phyloP scores from a whole-genome alignment of 2,113 vertebrate species.

The Gambusia holbrooki region DNA sequence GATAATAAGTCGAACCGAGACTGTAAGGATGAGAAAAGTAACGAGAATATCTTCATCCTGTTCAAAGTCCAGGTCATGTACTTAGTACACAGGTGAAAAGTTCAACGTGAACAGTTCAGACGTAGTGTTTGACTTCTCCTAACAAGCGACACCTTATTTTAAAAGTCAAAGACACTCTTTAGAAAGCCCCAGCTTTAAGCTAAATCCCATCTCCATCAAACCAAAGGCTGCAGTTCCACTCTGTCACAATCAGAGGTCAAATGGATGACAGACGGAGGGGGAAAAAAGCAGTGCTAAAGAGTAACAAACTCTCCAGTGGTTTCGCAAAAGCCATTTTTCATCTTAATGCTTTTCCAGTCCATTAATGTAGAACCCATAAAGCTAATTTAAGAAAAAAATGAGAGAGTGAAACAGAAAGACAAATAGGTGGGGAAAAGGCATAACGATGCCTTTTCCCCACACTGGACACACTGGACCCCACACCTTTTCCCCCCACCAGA shows the following conservation, averaged over 20 bases:
- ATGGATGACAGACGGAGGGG: background rate
- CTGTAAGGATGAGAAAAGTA: background rate
- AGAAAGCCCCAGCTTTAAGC: background rate
- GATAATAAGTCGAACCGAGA: background rate
- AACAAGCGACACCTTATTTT: background rate
- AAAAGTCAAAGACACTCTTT: background rate
- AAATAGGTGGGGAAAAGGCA: constrained; percentile 5
- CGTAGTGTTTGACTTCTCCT: background rate
- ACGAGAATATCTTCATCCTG: background rate
- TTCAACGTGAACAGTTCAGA: background rate
- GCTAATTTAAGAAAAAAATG: constrained; percentile 17
- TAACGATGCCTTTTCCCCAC: background rate
- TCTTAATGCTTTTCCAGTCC: constrained; percentile 20
- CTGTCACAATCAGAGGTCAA: background rate
- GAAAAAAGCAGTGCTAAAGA: constrained; percentile 14
- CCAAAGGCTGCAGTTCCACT: background rate
- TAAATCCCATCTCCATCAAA: background rate
- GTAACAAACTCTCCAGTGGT: background rate
- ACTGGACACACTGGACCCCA: background rate
- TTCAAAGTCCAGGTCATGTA: background rate
- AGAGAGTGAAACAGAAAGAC: constrained; percentile 9
- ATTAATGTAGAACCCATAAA: constrained; percentile 5
- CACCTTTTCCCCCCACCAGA: background rate
- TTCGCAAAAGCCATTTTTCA: constrained; percentile 6
- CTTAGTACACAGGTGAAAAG: background rate